Percentiles rank a stretch among this genome's conserved stretches.
These are phyloP conservation scores for Dicyrtoma fusca DNA, from an alignment of 2,888 invertebrate species.

Conservation along the genomic window DNA sequence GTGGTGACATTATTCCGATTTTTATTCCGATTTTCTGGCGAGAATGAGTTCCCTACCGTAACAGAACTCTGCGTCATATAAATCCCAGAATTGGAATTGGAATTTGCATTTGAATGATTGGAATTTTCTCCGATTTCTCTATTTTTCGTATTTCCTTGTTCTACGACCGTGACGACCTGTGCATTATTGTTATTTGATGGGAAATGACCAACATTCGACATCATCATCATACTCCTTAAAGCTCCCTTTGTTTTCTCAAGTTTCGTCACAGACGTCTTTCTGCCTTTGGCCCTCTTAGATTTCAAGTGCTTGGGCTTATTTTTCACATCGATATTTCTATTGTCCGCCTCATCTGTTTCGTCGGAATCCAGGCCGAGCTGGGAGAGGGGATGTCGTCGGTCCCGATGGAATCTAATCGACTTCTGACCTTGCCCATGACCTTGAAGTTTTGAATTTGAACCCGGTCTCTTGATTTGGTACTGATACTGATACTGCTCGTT, in stretches of 20 bases:
- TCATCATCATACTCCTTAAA: constrained; percentile 22
- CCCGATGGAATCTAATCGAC: not conserved
- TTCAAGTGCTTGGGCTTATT: not conserved
- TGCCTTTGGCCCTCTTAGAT: not conserved
- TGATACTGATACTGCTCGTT: constrained; percentile 33
- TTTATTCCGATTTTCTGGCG: not conserved
- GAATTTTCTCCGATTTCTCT: not conserved
- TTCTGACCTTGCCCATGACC: not conserved
- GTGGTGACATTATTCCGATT: not conserved
- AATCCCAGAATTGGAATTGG: not conserved
- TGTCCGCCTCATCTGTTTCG: not conserved
- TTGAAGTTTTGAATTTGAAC: not conserved
- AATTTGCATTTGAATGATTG: not conserved
- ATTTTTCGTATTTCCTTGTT: not conserved
- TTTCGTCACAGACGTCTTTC: no score
- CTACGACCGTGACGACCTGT: not conserved
- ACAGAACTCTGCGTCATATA: not conserved
- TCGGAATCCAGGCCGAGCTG: not conserved
- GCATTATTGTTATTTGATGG: not conserved
- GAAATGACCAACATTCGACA: not conserved
- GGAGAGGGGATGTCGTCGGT: no score
- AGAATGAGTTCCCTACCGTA: not conserved
- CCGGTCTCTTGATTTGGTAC: not conserved
- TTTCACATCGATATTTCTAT: not conserved
- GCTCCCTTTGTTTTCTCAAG: constrained; percentile 12